Evolutionary conservation across 1,140 invertebrate genomes (phyloP).

Genomic region (Zaprionus tsacasi): DNA sequence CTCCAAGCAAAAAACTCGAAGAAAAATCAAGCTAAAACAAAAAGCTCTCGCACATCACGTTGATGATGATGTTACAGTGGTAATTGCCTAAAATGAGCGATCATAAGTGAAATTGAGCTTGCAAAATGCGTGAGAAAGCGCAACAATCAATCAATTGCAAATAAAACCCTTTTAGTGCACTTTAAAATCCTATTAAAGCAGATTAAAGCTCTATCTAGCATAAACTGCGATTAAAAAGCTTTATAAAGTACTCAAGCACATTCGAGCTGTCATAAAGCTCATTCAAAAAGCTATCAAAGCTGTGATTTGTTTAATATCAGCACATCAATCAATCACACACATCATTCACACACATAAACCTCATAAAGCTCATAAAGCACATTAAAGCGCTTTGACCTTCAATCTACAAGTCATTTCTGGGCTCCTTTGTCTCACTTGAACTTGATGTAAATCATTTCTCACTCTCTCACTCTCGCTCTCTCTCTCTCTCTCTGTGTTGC

Average conservation of each 20-base stretch:
- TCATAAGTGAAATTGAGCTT: constrained; percentile 10
- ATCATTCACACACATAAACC: background rate
- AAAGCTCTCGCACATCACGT: constrained; percentile 43
- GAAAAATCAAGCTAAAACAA: constrained; percentile 22
- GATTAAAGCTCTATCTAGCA: background rate
- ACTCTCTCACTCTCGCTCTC: background rate
- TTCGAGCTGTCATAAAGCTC: background rate
- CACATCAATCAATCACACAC: background rate
- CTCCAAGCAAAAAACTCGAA: constrained; percentile 39
- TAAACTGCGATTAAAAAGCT: too few species aligned
- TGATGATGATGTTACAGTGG: constrained; percentile 47
- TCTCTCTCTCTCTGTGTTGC: constrained; percentile 1
- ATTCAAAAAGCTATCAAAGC: background rate
- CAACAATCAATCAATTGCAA: background rate
- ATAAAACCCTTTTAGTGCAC: background rate
- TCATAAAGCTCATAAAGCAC: constrained; percentile 1
- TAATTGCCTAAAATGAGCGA: constrained; percentile 40
- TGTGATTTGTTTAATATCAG: background rate
- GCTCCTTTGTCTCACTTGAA: background rate
- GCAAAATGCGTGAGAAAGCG: background rate
- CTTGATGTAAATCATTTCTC: background rate
- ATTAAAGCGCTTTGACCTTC: constrained; percentile 20
- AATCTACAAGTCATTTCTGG: constrained; percentile 2
- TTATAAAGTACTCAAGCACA: background rate
- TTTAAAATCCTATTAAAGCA: background rate